Evolutionary conservation across 2,113 vertebrate species (phyloP).

Genomic region (Cygnus buccinator): DNA sequence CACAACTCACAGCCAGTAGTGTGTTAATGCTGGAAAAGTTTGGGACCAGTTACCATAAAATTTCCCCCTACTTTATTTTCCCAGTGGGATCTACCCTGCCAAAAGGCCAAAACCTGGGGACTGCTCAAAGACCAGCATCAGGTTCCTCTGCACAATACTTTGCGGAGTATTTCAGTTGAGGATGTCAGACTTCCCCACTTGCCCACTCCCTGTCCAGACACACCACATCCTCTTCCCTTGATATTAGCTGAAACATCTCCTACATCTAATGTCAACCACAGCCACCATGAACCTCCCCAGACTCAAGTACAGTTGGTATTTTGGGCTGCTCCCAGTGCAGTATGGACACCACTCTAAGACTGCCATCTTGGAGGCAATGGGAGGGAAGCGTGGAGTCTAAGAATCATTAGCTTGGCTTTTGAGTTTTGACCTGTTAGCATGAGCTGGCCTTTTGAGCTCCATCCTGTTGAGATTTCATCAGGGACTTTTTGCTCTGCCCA

Average conservation of each 20-base stretch:
- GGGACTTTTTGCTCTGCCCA: neutral
- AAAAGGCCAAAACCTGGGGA: neutral
- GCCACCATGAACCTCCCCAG: neutral
- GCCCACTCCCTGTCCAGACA: neutral
- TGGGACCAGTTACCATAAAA: neutral
- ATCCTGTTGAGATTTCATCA: neutral
- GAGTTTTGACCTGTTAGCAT: neutral
- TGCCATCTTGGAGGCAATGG: neutral
- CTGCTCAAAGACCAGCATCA: neutral
- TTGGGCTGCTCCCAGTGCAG: neutral
- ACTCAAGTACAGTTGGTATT: neutral
- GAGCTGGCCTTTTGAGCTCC: neutral
- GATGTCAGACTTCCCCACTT: neutral
- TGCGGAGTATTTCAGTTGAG: neutral
- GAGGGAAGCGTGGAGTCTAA: fast-evolving
- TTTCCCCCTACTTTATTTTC: neutral
- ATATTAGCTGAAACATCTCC: neutral
- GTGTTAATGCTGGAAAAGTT: neutral
- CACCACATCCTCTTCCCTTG: neutral
- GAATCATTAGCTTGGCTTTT: neutral
- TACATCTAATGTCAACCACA: neutral
- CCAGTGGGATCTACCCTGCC: neutral
- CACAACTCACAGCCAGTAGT: neutral
- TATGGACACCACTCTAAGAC: neutral
- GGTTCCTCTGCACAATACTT: fast-evolving